Percentiles rank a stretch among this genome's conserved stretches.
phyloP scores from a whole-genome alignment of 2,888 invertebrate genomes.

The Sphaerophoria taeniata region DNA sequence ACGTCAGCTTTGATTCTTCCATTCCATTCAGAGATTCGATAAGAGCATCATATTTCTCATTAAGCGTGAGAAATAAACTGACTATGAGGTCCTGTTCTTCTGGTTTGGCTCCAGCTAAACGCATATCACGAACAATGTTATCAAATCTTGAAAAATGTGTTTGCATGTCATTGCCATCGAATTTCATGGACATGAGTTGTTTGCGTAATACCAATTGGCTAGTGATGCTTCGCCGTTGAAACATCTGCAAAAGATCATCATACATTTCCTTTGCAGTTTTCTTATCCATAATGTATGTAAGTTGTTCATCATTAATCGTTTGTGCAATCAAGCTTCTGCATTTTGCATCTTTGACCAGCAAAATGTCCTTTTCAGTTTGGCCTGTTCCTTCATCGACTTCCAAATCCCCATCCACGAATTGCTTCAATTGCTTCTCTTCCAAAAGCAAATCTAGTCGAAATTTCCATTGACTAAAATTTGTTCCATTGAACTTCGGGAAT shows the following conservation, averaged over 20 bases:
- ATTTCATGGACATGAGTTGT: background rate
- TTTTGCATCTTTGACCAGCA: background rate
- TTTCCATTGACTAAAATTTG: conserved; percentile 17
- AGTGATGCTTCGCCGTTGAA: background rate
- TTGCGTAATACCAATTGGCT: background rate
- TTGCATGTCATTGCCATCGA: background rate
- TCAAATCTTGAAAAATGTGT: background rate
- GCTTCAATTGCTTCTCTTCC: conserved; percentile 3
- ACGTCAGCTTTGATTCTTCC: background rate
- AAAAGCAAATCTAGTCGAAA: conserved; percentile 6
- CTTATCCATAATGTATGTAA: conserved; percentile 1
- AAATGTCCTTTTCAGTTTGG: background rate
- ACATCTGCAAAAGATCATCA: background rate
- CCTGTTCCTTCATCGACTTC: too few relatives aligned
- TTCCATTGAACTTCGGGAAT: background rate
- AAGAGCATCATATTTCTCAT: conserved; percentile 2
- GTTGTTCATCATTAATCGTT: conserved; percentile 8
- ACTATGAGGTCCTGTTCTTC: conserved; percentile 2
- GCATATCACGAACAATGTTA: conserved; percentile 3
- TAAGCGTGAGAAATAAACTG: conserved; percentile 1
- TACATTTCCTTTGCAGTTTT: background rate
- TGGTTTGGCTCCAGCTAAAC: conserved; percentile 14
- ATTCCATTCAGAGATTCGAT: background rate
- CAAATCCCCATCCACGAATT: background rate
- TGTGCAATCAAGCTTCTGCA: conserved; percentile 13